Evolutionary conservation across 2,113 vertebrate species (phyloP), one percentile per base, ranked within the genome.

Genomic region (Astatotilapia flaviijosephi): DNA sequence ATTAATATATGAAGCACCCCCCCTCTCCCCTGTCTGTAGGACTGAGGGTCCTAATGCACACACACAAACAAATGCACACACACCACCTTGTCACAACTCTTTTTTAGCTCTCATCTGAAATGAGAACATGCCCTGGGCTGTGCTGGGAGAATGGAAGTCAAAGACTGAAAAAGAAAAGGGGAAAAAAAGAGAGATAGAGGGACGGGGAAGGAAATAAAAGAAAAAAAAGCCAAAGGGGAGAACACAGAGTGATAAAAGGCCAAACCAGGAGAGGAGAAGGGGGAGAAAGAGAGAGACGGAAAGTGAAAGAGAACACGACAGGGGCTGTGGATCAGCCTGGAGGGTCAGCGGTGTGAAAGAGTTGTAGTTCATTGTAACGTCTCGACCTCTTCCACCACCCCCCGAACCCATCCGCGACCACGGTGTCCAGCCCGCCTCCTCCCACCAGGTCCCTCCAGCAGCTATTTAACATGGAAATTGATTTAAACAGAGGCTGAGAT

Each of bases 381-480:
- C 89, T 93, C 89, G 87, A 84, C 90, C 87, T 86, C 89, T 35
- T 53, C 84, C 86, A 62, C 56, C 54, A 9, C n/a, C 5, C 28
- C 21, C 49, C 51, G 56, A 80, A 31, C 79, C 81, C 47, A 12
- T 58, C 82, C 60, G 82, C 37, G 8, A 75, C 82, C 75, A 45
- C 4, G 4, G 37, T 2, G 21, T 79, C 68, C 87, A 80, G 75
- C 40, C 73, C 51, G 4, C 88, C 91, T 80, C 80, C 82, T 82
- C 81, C 77, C 89, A 68, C 84, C 80, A 60, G n/a, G 89, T 81
- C 87, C 88, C 89, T 85, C 49, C 79, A 93, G 94, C 86, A 92
- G 90, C 93, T 92, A 95, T 94, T 96, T 96, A 96, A 96, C 93
- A 95, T 94, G 93, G 91, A 96, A 96, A 96, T 95, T 94, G 95